Conservation (phyloP, 1,140 invertebrate genomes). For the Euborellia annulipes region DNA sequence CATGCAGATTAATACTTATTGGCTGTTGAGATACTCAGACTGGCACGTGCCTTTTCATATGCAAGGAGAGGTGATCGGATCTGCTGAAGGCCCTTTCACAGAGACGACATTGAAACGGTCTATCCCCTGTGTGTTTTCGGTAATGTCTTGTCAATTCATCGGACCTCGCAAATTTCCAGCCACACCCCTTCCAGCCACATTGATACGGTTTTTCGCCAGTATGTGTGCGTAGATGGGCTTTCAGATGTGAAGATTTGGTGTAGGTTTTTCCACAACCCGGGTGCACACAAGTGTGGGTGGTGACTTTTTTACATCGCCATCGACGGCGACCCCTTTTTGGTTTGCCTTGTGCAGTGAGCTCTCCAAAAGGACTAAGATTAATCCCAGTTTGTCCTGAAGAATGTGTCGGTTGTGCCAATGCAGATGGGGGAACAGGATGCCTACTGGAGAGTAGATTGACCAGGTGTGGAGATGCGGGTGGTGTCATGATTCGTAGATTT, state of each 20-base stretch:
- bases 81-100: conserved; percentile 43
- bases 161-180: conserved; percentile 49
- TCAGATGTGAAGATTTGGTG: conserved; percentile 50
- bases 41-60: conserved; percentile 38
- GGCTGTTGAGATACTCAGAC: conserved; percentile 14
- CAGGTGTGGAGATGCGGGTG: conserved; percentile 37
- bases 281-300: conserved; percentile 40
- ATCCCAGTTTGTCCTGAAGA: background rate
- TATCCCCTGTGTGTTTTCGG: conserved; percentile 37
- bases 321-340: conserved; percentile 26
- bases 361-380: conserved; percentile 1
- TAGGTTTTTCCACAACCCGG: conserved; percentile 46
- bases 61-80: conserved; percentile 43
- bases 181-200: conserved; percentile 48
- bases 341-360: conserved; percentile 9
- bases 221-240: conserved; percentile 48
- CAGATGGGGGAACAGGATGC: conserved; percentile 7
- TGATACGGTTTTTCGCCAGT: conserved; percentile 51
- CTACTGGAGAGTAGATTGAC: conserved; percentile 23
- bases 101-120: conserved; percentile 35
- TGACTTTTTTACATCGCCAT: conserved; percentile 35
- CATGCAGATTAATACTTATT: too few relatives aligned
- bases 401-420: background rate
- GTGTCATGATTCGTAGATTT: conserved; percentile 25
- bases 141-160: conserved; percentile 46